Base-by-base conservation (phyloP, 1,140 invertebrate genomes). In the Pseudoatta argentina region DNA sequence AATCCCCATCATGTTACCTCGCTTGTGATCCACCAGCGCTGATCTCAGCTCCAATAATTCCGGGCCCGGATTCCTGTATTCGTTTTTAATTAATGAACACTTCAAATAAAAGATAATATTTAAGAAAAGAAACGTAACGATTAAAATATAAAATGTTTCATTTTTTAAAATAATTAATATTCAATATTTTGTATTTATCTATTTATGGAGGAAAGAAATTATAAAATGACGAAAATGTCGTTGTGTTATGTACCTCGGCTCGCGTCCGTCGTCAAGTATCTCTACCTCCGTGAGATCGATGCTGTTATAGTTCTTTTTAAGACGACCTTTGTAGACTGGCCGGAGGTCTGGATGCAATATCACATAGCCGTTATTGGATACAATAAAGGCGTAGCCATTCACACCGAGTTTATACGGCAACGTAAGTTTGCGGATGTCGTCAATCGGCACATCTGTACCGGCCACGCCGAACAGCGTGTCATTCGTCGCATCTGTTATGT, bases 231-330 rank as follows among this genome's bases (percentile, higher is more conserved):
- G 24, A 71, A 57, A 21, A 44, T 2, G n/a, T 66, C 12, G 14
- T 72, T 87, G 2, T 7, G 7, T 48, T 14, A 27, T 21, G 4
- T 86, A 95, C 95, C 95, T 93, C 69, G 92, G 96, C 51, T 93
- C 96, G 88, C 95, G 95, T 2, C 97, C 96, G 89, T 97, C 97
- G 88, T 98, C 97, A 7, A 98, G 96, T 86, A 99, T 97, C 95
- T 99, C 99, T 18, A 99, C 97, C 95, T 99, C 98, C 0, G 97
- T 97, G n/a, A 99, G 96, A 95, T 99, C 99, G 30, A 99, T 97
- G 92, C 98, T 99, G 94, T 99, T 99, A 94, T 98, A 99, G 93
- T 99, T 99, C n/a, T 97, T 96, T 95, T 99, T 99, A 30, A 99
- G 94, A 64, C 96, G 94, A 64, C 96, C 97, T 88, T 97, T 96